Conservation (phyloP, 2,888 invertebrate genomes). For the Chorisops tibialis region DNA sequence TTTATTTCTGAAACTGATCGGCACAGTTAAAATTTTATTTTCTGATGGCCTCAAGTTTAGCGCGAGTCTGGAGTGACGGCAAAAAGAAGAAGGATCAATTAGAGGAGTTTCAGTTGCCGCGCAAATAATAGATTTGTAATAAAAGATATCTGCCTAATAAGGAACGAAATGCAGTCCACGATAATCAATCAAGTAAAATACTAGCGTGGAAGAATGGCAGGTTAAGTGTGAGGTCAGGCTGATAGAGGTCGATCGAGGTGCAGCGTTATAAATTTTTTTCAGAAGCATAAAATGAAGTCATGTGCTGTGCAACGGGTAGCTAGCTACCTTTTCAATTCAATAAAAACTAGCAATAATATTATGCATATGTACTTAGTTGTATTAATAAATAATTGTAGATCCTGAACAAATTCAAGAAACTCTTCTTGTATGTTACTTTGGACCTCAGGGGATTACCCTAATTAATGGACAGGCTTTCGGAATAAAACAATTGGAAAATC, state of each 20-base stretch:
- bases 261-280: background rate
- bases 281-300: too few relatives aligned
- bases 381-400: too few relatives aligned
- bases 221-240: conserved; percentile 3
- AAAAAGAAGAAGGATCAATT: conserved; percentile 9
- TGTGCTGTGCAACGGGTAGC: too few relatives aligned
- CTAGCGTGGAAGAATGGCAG: background rate
- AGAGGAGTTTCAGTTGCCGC: conserved; percentile 14
- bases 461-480: too few relatives aligned
- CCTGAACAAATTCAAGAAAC: too few relatives aligned
- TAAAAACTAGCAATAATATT: too few relatives aligned
- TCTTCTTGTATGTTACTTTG: too few relatives aligned
- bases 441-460: too few relatives aligned
- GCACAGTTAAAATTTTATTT: conserved; percentile 6
- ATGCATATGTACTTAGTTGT: too few relatives aligned
- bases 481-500: too few relatives aligned
- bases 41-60: conserved; percentile 12
- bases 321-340: too few relatives aligned
- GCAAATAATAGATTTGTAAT: conserved; percentile 8
- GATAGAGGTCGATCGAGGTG: background rate
- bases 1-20: conserved; percentile 1
- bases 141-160: background rate
- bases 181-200: conserved; percentile 17
- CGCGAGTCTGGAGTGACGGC: conserved; percentile 23
- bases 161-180: background rate